Percentiles rank a stretch among this genome's conserved stretches.
These are phyloP conservation scores for Sebastes diploproa DNA, from an alignment of 2,797 vertebrate genomes.

Conservation along the genomic window DNA sequence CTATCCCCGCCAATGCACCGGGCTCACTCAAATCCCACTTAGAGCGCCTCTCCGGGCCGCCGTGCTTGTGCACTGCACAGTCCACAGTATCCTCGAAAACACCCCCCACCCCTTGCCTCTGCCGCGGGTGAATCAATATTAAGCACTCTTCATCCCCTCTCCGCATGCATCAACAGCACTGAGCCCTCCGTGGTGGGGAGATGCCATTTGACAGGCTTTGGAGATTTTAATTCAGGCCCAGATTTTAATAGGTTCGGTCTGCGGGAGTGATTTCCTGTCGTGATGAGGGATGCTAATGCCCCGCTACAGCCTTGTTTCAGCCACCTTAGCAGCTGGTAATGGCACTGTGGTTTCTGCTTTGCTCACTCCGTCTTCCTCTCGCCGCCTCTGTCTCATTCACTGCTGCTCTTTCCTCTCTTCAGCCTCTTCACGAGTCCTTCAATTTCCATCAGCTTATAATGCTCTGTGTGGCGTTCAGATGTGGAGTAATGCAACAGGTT, in stretches of 20 bases:
- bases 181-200: conserved; percentile 39
- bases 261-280: conserved; percentile 70
- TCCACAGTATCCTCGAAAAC: conserved; percentile 19
- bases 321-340: conserved; percentile 62
- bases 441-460: not conserved
- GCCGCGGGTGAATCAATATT: conserved; percentile 68
- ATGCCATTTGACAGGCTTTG: conserved; percentile 60
- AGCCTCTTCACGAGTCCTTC: not conserved
- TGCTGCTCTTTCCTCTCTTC: not conserved
- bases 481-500: not conserved
- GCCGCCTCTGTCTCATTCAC: not conserved
- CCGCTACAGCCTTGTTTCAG: conserved; percentile 53
- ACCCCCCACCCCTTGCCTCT: not conserved
- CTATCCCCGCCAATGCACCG: conserved; percentile 39
- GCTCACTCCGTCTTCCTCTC: conserved; percentile 15
- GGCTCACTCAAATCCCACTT: conserved; percentile 64
- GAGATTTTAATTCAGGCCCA: conserved; percentile 68
- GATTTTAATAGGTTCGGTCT: conserved; percentile 66
- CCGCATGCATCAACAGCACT: conserved; percentile 48
- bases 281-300: conserved; percentile 65
- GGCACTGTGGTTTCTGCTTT: conserved; percentile 27
- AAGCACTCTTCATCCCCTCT: conserved; percentile 61
- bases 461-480: not conserved
- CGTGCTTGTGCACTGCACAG: conserved; percentile 7
- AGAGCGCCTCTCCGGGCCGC: conserved; percentile 15